Evolutionary conservation across 2,888 invertebrate genomes (phyloP).

Genomic region (Polyommatus icarus): DNA sequence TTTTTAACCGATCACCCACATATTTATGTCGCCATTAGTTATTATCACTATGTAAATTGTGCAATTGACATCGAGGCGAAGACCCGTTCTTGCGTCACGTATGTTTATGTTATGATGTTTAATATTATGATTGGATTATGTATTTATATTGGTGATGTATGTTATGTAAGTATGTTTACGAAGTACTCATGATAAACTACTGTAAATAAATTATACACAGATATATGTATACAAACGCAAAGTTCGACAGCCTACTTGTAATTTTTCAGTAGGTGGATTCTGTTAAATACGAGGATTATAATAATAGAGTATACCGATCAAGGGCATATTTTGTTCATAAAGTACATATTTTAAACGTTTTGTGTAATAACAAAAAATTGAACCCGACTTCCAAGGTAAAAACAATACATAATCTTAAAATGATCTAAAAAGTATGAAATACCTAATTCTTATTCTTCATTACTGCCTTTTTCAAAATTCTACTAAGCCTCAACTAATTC

Average conservation of each 20-base stretch:
- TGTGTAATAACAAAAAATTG: too few species aligned
- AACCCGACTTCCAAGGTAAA: too few species aligned
- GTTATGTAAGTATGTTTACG: slow-evolving; percentile 7
- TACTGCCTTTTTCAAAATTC: too few species aligned
- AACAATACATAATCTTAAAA: too few species aligned
- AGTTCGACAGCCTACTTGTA: neutral
- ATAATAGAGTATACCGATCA: too few species aligned
- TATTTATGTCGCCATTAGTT: neutral
- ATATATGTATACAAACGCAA: neutral
- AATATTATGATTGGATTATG: slow-evolving; percentile 12
- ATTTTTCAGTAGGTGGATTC: too few species aligned
- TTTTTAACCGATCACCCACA: neutral
- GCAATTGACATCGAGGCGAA: slow-evolving; percentile 4
- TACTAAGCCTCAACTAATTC: too few species aligned
- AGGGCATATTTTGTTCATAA: too few species aligned
- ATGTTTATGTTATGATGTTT: slow-evolving; percentile 13
- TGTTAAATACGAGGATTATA: too few species aligned
- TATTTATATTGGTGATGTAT: neutral
- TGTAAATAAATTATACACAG: neutral
- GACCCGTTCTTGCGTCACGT: slow-evolving; percentile 16
- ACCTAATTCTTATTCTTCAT: too few species aligned
- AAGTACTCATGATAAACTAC: neutral
- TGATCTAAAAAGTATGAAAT: too few species aligned
- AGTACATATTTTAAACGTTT: too few species aligned
- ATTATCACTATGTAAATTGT: neutral